phyloP scores from a whole-genome alignment of 2,797 vertebrate genomes.

The Pampus argenteus region DNA sequence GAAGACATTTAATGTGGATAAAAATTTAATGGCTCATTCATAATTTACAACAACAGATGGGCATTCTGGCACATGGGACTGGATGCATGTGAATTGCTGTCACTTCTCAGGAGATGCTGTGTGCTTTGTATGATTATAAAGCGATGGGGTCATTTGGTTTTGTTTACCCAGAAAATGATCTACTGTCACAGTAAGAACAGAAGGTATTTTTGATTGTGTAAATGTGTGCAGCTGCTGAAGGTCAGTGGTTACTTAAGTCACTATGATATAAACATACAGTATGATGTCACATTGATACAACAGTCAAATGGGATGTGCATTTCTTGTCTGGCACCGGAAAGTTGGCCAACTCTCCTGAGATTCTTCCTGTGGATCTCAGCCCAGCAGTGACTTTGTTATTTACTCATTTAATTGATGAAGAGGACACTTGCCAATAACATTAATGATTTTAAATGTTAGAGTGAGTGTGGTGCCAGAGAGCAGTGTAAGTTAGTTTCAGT shows the following conservation, averaged over 20 bases:
- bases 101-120: constrained; percentile 59
- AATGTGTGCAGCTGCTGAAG: constrained; percentile 32
- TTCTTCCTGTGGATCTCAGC: constrained; percentile 12
- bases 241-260: constrained; percentile 27
- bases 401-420: constrained; percentile 52
- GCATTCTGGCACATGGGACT: constrained; percentile 74
- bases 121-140: constrained; percentile 71
- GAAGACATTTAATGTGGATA: constrained; percentile 88
- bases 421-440: constrained; percentile 41
- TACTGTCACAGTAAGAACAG: constrained; percentile 21
- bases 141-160: constrained; percentile 65
- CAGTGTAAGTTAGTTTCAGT: constrained; percentile 23
- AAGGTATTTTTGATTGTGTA: constrained; percentile 8
- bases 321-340: constrained; percentile 3
- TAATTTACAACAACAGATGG: constrained; percentile 92
- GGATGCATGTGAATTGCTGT: constrained; percentile 64
- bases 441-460: constrained; percentile 45
- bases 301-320: background rate
- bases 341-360: constrained; percentile 1
- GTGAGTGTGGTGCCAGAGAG: constrained; percentile 31
- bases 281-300: constrained; percentile 14
- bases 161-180: constrained; percentile 60
- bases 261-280: constrained; percentile 2
- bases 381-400: constrained; percentile 42
- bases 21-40: constrained; percentile 90